A percentile compares a stretch with the other conserved stretches of the same genome.
phyloP scores from a whole-genome alignment of 2,113 vertebrate genomes.

The Raphicerus campestris region DNA sequence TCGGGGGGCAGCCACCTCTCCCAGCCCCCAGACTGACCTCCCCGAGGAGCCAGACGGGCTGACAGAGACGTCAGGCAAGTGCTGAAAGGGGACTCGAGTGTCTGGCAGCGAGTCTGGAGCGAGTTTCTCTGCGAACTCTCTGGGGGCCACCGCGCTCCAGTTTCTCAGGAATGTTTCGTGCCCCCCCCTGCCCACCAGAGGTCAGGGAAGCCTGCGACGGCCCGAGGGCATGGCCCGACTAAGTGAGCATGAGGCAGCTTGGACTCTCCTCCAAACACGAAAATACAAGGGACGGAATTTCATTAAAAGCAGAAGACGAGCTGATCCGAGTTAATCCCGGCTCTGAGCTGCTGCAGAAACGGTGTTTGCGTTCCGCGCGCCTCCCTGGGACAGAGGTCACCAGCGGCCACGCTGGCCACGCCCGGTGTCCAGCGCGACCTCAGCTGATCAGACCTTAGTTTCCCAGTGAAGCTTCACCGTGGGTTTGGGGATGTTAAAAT shows the following conservation, averaged over 20 bases:
- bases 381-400: slow-evolving; percentile 79
- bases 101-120: slow-evolving; percentile 87
- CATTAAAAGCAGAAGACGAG: slow-evolving; percentile 90
- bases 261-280: slow-evolving; percentile 86
- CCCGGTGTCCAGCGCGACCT: slow-evolving; percentile 78
- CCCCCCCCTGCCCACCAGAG: slow-evolving; percentile 85
- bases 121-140: slow-evolving; percentile 84
- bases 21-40: slow-evolving; percentile 72
- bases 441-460: slow-evolving; percentile 78
- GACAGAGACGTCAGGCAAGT: slow-evolving; percentile 84
- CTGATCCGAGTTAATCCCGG: slow-evolving; percentile 88
- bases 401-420: slow-evolving; percentile 70
- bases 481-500: slow-evolving; percentile 72
- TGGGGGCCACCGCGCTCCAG: slow-evolving; percentile 84
- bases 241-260: slow-evolving; percentile 93
- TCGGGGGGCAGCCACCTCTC: slow-evolving; percentile 75
- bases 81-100: slow-evolving; percentile 88
- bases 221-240: slow-evolving; percentile 89
- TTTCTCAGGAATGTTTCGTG: slow-evolving; percentile 91
- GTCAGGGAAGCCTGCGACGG: slow-evolving; percentile 87
- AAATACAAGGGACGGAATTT: slow-evolving; percentile 88
- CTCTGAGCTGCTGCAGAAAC: slow-evolving; percentile 84
- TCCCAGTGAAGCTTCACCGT: slow-evolving; percentile 76
- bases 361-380: slow-evolving; percentile 79
- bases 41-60: slow-evolving; percentile 84